A percentile compares a stretch with the other conserved stretches of the same genome.
phyloP scores from a whole-genome alignment of 2,797 vertebrate genomes.

The Mastacembelus armatus region DNA sequence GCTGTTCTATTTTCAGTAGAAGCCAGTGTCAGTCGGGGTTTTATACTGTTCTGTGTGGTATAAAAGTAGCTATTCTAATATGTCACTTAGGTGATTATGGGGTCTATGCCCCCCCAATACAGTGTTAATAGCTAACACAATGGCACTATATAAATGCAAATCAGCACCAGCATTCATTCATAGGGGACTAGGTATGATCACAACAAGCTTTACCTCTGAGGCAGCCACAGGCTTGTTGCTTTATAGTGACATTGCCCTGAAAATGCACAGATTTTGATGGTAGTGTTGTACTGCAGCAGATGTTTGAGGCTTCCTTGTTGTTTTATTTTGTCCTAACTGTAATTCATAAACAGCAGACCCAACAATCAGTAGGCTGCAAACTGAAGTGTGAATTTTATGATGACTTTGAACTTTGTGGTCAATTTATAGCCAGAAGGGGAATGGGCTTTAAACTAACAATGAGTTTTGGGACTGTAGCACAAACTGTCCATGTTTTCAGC shows the following conservation, averaged over 20 bases:
- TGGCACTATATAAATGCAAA: constrained; percentile 74
- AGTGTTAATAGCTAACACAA: constrained; percentile 64
- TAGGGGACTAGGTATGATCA: constrained; percentile 43
- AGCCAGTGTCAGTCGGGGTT: constrained; percentile 40
- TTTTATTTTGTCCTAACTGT: constrained; percentile 10
- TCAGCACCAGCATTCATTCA: constrained; percentile 36
- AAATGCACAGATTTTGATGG: constrained; percentile 37
- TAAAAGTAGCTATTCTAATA: constrained; percentile 52
- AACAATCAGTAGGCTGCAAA: constrained; percentile 25
- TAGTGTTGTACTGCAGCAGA: constrained; percentile 19
- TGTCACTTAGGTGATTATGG: constrained; percentile 61
- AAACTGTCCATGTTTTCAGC: constrained; percentile 68
- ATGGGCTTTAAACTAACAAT: constrained; percentile 46
- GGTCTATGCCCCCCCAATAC: constrained; percentile 40
- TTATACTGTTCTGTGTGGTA: constrained; percentile 45
- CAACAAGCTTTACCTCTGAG: constrained; percentile 53
- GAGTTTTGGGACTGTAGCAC: constrained; percentile 40
- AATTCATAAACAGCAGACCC: constrained; percentile 27
- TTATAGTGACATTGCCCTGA: constrained; percentile 30
- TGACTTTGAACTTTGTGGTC: constrained; percentile 52
- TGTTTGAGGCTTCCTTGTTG: background rate
- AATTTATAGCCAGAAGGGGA: constrained; percentile 36
- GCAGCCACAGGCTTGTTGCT: constrained; percentile 23
- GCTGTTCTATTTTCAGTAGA: constrained; percentile 35
- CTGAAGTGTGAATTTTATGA: constrained; percentile 39